Evolutionary conservation across 2,797 vertebrate species (phyloP).

Genomic region (Oryzias dopingdopingensis): DNA sequence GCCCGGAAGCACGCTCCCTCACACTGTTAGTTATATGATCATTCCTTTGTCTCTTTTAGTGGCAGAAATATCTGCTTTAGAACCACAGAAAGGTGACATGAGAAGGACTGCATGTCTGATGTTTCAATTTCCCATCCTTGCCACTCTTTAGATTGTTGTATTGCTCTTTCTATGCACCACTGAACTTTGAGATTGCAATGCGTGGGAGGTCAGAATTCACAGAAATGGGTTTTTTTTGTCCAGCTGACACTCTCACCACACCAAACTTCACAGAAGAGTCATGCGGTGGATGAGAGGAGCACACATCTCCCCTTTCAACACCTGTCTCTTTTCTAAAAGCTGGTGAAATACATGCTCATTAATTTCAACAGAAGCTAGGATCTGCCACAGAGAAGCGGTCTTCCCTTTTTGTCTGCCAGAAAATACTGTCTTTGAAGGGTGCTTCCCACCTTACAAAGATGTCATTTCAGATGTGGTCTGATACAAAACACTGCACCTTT

Average conservation of each 20-base stretch:
- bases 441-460: conserved; percentile 1
- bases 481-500: too few relatives aligned
- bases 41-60: conserved; percentile 64
- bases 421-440: conserved; percentile 1
- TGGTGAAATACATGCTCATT: conserved; percentile 57
- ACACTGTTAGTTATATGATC: conserved; percentile 57
- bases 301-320: conserved; percentile 50
- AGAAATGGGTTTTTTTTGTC: conserved; percentile 15
- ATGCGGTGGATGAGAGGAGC: conserved; percentile 40
- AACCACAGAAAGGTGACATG: conserved; percentile 40
- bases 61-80: conserved; percentile 51
- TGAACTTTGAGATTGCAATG: conserved; percentile 32
- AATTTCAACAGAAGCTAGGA: conserved; percentile 41
- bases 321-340: conserved; percentile 34
- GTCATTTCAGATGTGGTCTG: conserved; percentile 1
- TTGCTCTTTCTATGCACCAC: conserved; percentile 20
- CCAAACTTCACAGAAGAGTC: conserved; percentile 34
- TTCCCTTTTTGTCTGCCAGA: conserved; percentile 20
- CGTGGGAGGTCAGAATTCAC: conserved; percentile 32
- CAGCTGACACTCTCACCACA: neutral
- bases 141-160: conserved; percentile 23
- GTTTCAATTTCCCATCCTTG: conserved; percentile 42
- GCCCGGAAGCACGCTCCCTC: conserved; percentile 59
- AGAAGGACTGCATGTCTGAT: conserved; percentile 35
- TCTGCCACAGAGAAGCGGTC: conserved; percentile 10